Percentiles rank a stretch among this genome's conserved stretches.
These are phyloP conservation scores for Geopemphigus sp. DNA, from an alignment of 1,140 invertebrate genomes.

Conservation along the genomic window DNA sequence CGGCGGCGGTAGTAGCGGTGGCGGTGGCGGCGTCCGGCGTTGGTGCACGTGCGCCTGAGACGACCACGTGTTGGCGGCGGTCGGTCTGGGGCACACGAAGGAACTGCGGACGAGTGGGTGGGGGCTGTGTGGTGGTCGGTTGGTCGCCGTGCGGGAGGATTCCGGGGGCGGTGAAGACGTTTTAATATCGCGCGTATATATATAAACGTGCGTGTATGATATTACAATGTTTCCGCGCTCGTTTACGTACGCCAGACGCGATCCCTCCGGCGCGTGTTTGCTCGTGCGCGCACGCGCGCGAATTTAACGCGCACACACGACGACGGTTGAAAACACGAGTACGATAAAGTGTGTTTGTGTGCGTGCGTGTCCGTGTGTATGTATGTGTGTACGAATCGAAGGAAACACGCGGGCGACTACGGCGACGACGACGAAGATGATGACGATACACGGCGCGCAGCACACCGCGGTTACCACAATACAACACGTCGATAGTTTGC, in stretches of 20 bases:
- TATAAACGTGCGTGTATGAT: no score
- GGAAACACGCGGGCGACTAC: neutral
- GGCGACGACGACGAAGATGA: neutral
- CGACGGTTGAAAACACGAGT: neutral
- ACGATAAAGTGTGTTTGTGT: no score
- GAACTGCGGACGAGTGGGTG: no score
- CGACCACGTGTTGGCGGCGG: conserved; percentile 14
- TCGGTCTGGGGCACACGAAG: neutral
- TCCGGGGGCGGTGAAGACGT: no score
- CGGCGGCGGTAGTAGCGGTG: neutral
- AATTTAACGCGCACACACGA: neutral
- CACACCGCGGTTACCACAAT: conserved; percentile 30
- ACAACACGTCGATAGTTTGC: conserved; percentile 49
- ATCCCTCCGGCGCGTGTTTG: neutral
- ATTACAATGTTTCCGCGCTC: neutral
- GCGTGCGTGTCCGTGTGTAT: no score
- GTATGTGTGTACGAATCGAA: no score
- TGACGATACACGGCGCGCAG: neutral
- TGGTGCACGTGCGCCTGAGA: conserved; percentile 18
- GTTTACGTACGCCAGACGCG: neutral
- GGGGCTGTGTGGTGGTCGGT: no score
- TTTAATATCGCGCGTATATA: no score
- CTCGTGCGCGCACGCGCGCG: no score
- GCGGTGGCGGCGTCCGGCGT: no score
- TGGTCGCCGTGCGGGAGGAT: no score